Evolutionary conservation across 2,113 vertebrate genomes (phyloP), one percentile per base, ranked within the genome.

Genomic region (Sinocyclocheilus rhinocerous): DNA sequence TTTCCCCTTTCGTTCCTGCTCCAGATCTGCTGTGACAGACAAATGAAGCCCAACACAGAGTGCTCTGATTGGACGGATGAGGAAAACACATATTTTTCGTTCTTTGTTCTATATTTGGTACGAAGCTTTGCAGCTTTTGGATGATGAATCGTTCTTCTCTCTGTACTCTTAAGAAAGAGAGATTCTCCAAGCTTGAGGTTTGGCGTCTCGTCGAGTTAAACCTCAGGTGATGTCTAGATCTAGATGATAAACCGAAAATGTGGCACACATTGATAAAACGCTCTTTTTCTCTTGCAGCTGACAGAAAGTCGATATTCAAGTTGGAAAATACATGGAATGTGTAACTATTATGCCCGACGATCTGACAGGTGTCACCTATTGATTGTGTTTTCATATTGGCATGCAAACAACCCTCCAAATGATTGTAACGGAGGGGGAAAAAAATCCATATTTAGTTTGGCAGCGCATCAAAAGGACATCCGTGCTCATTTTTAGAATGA

Each of bases 191-290:
- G 55, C 88, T 89, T 82, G 55, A 75, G 80, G 42, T 42, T 75
- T 59, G 61, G 29, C 52, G 50, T 57, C 48, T 81, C 16, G 26
- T 76, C 7, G 57, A 65, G 85, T 63, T 76, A 48, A 84, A 81
- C 52, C 33, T 84, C 80, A 78, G 83, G 72, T 85, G 88, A 87
- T 89, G 48, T 42, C 81, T 89, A 86, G 52, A 55, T 88, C 87
- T 75, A 48, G 42, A 63, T n/a, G 85, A 75, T 82, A 72, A 73
- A 87, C 85, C 76, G 61, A 77, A 42, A 84, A 87, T 86, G 88
- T 89, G 88, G 24, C 20, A 12, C 52, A 26, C 9, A 0, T 80
- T 82, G 88, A 89, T 89, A 89, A 89, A 75, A 75, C 50, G 16
- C 33, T 16, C 39, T 45, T 48, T 78, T 63, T 24, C 50, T 76